Evolutionary conservation across 2,113 vertebrate genomes (phyloP), one percentile per base, ranked within the genome.

Genomic region (Neopipo cinnamomea): DNA sequence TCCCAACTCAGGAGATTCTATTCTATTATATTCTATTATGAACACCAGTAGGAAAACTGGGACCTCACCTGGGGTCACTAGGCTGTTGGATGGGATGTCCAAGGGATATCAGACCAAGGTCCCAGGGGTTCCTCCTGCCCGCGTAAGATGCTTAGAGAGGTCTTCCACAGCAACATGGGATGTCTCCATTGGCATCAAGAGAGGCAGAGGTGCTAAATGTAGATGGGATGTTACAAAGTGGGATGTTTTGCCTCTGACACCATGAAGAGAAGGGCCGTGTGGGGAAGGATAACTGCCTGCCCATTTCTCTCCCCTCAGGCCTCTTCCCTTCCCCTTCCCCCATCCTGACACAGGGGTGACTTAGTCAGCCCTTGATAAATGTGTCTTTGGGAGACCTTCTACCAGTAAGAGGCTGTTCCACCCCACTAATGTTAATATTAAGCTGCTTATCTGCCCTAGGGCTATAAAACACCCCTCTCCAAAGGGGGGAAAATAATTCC

Each of bases 201-300:
- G 31, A 63, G 31, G 30, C 23, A 74, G 78, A 74, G 65, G 23
- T 11, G 31, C 42, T n/a, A 11, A 67, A 17, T 14, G 47, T 13
- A 25, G 47, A 14, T 6, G 9, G 22, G 11, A 31, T 59, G 49
- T 50, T n/a, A 3, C 0, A 14, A 62, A 79, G 37, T 4, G 22
- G 2, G 20, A 6, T 1, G 0, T 19, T 91, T 25, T 15, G 1
- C 52, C 56, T 41, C 66, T 1, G 0, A 8, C n/a, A 19, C 31
- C 31, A 2, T 0, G 17, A 59, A 35, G 58, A 66, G 66, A 59
- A 83, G 35, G 39, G 39, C 37, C 28, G 44, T 1, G 2, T 42
- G 20, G 33, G 31, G 21, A 83, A 73, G 27, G 31, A 30, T 1
- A 24, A 35, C 5, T 1, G 0, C 5, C 56, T 42, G 27, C 21